Conservation (phyloP, 2,797 vertebrate species). For the Poeciliopsis infans region DNA sequence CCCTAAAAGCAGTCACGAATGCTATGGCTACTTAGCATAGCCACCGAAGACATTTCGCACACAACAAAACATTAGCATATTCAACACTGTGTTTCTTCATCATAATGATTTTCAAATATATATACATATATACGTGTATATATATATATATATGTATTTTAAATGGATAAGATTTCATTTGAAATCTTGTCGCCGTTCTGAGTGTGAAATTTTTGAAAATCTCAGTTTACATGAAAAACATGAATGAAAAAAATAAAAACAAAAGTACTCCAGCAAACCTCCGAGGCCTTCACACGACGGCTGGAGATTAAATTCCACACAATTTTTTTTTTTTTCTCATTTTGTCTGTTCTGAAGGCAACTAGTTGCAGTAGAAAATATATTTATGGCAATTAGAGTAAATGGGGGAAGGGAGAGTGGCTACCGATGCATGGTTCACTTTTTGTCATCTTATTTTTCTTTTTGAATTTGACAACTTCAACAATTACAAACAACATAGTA, state of each 20-base stretch:
- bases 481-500: neutral
- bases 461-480: neutral
- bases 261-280: neutral
- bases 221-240: neutral
- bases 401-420: neutral
- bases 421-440: neutral
- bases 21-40: too few relatives aligned
- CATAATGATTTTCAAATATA: too few relatives aligned
- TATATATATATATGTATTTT: too few relatives aligned
- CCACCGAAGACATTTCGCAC: too few relatives aligned
- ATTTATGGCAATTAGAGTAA: neutral
- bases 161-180: too few relatives aligned
- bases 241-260: neutral
- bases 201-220: too few relatives aligned
- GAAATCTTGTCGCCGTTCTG: too few relatives aligned
- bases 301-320: neutral
- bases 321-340: neutral
- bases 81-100: too few relatives aligned
- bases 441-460: neutral
- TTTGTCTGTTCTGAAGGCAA: neutral
- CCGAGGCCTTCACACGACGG: too few relatives aligned
- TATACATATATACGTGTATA: too few relatives aligned
- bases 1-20: too few relatives aligned
- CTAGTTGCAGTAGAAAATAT: neutral
- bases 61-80: too few relatives aligned